A percentile compares a stretch with the other conserved stretches of the same genome.
These are phyloP conservation scores for Brenthis ino DNA, from an alignment of 2,888 invertebrate genomes.

Conservation along the genomic window DNA sequence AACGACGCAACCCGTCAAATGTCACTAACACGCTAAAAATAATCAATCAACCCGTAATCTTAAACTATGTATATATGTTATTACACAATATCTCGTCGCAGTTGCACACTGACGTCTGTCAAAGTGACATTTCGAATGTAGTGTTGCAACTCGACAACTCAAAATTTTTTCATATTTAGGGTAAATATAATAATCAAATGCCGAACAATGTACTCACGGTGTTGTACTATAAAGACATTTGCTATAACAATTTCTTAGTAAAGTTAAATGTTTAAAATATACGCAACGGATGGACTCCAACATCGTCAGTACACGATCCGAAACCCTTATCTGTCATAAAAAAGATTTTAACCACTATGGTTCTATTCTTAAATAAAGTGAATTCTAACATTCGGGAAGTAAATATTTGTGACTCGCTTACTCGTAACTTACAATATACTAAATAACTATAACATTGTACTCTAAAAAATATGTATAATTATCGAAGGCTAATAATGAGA, in stretches of 20 bases:
- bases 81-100: conserved; percentile 36
- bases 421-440: conserved; percentile 75
- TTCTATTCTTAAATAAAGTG: conserved; percentile 76
- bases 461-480: conserved; percentile 83
- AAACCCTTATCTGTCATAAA: conserved; percentile 56
- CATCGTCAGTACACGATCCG: not conserved
- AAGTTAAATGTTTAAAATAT: conserved; percentile 9
- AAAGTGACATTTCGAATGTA: conserved; percentile 34
- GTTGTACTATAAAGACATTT: not conserved
- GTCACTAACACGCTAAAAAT: conserved; percentile 71
- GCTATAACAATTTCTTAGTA: conserved; percentile 10
- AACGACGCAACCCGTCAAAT: conserved; percentile 64
- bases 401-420: conserved; percentile 82
- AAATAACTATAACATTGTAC: conserved; percentile 82
- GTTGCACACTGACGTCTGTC: conserved; percentile 25
- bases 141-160: conserved; percentile 57
- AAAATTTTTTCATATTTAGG: conserved; percentile 40
- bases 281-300: conserved; percentile 1
- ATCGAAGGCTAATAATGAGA: conserved; percentile 81
- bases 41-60: conserved; percentile 50
- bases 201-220: conserved; percentile 4
- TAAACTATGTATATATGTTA: conserved; percentile 34
- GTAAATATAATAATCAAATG: conserved; percentile 16
- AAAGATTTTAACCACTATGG: conserved; percentile 76
- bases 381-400: conserved; percentile 75